A percentile compares a stretch with the other conserved stretches of the same genome.
phyloP scores from a whole-genome alignment of 2,888 invertebrate species.

The Pammene fasciana region DNA sequence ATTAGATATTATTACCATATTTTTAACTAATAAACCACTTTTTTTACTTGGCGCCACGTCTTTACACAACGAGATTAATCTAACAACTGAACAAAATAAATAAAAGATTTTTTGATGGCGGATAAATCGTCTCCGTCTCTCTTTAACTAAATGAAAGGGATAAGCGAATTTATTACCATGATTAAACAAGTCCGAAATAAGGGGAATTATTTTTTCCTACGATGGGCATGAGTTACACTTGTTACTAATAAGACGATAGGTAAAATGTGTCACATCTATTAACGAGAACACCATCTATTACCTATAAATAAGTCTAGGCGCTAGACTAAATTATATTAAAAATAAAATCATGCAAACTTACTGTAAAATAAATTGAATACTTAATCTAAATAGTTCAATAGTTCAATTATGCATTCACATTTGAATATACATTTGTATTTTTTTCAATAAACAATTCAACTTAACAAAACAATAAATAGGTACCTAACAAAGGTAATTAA shows the following conservation, averaged over 20 bases:
- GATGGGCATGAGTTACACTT: background rate
- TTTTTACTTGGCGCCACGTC: background rate
- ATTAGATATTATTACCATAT: background rate
- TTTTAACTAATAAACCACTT: background rate
- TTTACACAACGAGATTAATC: background rate
- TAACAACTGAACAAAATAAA: slow-evolving; percentile 8
- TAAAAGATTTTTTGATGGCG: background rate
- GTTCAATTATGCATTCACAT: too few relatives aligned
- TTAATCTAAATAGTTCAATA: too few relatives aligned
- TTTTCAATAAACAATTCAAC: too few relatives aligned
- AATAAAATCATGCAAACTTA: too few relatives aligned
- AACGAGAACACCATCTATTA: too few relatives aligned
- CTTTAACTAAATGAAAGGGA: background rate
- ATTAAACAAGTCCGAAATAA: background rate
- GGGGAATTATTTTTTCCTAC: slow-evolving; percentile 4
- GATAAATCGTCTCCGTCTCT: background rate
- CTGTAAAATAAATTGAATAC: too few relatives aligned
- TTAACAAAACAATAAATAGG: too few relatives aligned
- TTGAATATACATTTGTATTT: too few relatives aligned
- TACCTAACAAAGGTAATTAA: too few relatives aligned
- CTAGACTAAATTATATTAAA: too few relatives aligned
- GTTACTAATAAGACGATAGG: background rate
- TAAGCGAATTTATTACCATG: too few relatives aligned
- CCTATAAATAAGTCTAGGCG: background rate
- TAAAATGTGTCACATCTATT: background rate